These are phyloP conservation scores for Drosophila falleni DNA, from an alignment of 2,888 invertebrate genomes.

Conservation along the genomic window DNA sequence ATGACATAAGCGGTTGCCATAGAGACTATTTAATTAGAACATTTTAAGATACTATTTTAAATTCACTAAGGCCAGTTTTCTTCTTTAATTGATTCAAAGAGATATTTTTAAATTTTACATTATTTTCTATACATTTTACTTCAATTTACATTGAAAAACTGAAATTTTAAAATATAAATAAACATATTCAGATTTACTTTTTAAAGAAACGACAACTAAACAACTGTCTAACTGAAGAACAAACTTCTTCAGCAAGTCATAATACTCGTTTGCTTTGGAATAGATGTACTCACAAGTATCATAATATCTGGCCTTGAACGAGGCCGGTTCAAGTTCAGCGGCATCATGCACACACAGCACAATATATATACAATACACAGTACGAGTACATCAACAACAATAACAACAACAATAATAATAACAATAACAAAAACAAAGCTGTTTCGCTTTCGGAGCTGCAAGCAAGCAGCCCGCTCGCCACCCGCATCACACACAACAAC, in stretches of 20 bases:
- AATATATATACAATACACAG: conserved; percentile 29
- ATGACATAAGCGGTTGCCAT: too few relatives aligned
- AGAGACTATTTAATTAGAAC: too few relatives aligned
- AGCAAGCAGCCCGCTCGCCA: conserved; percentile 49
- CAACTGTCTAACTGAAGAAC: neutral
- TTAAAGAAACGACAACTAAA: neutral
- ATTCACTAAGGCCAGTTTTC: too few relatives aligned
- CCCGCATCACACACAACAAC: conserved; percentile 36
- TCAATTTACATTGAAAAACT: too few relatives aligned
- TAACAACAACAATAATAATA: conserved; percentile 27
- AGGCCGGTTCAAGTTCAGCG: conserved; percentile 78
- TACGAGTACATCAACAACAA: conserved; percentile 27
- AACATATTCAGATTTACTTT: neutral
- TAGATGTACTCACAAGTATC: conserved; percentile 52
- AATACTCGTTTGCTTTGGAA: conserved; percentile 24
- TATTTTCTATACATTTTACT: too few relatives aligned
- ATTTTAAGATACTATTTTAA: too few relatives aligned
- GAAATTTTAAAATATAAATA: neutral
- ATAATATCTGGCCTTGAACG: conserved; percentile 70
- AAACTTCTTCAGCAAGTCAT: conserved; percentile 7
- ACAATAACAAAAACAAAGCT: conserved; percentile 59
- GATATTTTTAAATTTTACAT: too few relatives aligned
- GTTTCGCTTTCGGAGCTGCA: conserved; percentile 61
- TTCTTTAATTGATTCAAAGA: too few relatives aligned
- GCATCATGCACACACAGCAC: conserved; percentile 53